Evolutionary conservation across 2,797 vertebrate species (phyloP), one percentile per base, ranked within the genome.

Genomic region (Gambelia wislizenii): DNA sequence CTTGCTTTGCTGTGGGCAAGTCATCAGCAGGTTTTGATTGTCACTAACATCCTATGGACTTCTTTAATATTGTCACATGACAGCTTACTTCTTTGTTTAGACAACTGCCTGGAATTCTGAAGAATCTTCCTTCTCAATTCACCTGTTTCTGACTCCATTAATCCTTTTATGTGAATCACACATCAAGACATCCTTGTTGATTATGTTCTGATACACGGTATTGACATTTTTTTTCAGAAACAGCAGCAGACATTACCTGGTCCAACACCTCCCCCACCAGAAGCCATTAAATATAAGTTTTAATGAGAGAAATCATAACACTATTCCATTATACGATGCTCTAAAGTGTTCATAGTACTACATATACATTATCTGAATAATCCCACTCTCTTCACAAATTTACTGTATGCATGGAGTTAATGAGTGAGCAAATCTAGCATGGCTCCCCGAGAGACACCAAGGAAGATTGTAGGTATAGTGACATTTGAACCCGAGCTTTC

Each of bases 1-100:
- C 88, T 94, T 70, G 56, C 84, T 93, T 92, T 87, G 90, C 86
- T 83, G 33, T 89, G 89, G 36, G 2, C 79, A 49, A 79, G 93
- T 83, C 84, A 83, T 18, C 61, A 92, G 20, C 25, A 80, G 0
- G 0, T 56, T 78, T 54, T 87, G 76, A 77, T 90, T 61, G 67
- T 39, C 0, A 6, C 33, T 88, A 84, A 52, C 67, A 88, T 84
- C 47, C 0, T 0, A n/a, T 90, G 30, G 25, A 87, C 75, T 75
- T 74, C 79, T 92, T 87, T 84, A 79, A 54, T 77, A 69, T 27
- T 85, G 22, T 70, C 67, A 70, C 39, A 59, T 80, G 47, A 77
- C 16, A 42, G 1, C 61, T 84, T 75, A 82, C 27, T 76, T 69
- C 8, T 10, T 10, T 87, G 72, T 74, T 7, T 85, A 69, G 33